Evolutionary conservation across 1,140 invertebrate genomes (phyloP).

Genomic region (Caenorhabditis inopinata): DNA sequence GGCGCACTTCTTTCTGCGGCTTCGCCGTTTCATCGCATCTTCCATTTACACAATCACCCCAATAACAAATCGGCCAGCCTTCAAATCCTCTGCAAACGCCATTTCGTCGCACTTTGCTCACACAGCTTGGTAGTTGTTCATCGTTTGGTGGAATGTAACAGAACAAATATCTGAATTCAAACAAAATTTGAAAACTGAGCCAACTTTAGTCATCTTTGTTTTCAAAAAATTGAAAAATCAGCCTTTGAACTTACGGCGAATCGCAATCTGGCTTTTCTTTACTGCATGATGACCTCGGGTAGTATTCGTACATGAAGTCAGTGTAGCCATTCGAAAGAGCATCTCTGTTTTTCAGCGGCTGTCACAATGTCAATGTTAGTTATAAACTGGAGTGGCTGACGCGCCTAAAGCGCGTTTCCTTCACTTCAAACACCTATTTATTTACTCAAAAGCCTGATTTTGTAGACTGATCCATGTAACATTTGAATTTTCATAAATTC

Average conservation of each 20-base stretch:
- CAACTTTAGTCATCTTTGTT: too few species aligned
- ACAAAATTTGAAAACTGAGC: too few species aligned
- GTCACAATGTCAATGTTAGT: too few species aligned
- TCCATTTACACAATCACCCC: constrained; percentile 38
- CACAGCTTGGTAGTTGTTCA: constrained; percentile 45
- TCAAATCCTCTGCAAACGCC: constrained; percentile 52
- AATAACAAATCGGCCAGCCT: constrained; percentile 35
- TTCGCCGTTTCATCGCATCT: constrained; percentile 15
- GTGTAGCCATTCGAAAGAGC: constrained; percentile 60
- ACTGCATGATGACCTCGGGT: constrained; percentile 56
- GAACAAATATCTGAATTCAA: constrained; percentile 57
- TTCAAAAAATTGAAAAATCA: too few species aligned
- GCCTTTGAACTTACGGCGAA: constrained; percentile 55
- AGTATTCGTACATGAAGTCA: constrained; percentile 60
- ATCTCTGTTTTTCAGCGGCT: constrained; percentile 52
- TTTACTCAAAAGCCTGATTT: too few species aligned
- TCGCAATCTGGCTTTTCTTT: constrained; percentile 50
- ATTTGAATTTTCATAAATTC: too few species aligned
- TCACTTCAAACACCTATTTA: too few species aligned
- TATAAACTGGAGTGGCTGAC: too few species aligned
- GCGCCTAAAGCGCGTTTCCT: too few species aligned
- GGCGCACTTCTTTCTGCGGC: neutral
- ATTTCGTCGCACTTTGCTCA: constrained; percentile 54
- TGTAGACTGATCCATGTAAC: too few species aligned
- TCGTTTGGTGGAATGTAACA: constrained; percentile 55